Evolutionary conservation across 2,113 vertebrate genomes (phyloP).

Genomic region (Pheucticus melanocephalus): DNA sequence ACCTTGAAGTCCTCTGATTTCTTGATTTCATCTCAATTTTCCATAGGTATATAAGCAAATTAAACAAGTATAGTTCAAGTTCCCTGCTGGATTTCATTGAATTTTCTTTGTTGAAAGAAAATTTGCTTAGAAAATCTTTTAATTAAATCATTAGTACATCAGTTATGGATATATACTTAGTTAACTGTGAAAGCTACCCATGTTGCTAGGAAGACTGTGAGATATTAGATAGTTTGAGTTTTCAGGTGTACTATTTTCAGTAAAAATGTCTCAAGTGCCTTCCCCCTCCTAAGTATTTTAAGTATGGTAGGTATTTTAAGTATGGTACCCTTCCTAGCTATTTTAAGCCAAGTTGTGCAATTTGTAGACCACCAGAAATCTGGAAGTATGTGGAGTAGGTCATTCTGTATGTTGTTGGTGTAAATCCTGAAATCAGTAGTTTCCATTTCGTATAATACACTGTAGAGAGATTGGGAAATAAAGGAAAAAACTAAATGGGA

Average conservation of each 20-base stretch:
- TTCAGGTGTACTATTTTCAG: neutral
- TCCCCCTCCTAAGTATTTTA: neutral
- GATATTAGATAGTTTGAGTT: neutral
- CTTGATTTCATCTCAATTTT: neutral
- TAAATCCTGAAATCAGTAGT: neutral
- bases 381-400: neutral
- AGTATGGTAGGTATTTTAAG: neutral
- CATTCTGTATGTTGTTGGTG: neutral
- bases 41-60: neutral
- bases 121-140: neutral
- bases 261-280: neutral
- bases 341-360: neutral
- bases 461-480: neutral
- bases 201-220: neutral
- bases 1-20: neutral
- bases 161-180: neutral
- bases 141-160: neutral
- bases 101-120: neutral
- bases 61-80: neutral
- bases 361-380: neutral
- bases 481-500: neutral
- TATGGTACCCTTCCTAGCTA: neutral
- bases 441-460: neutral
- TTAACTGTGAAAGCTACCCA: neutral
- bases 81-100: neutral